Evolutionary conservation across 2,113 vertebrate genomes (phyloP).

Genomic region (Marmota monax): DNA sequence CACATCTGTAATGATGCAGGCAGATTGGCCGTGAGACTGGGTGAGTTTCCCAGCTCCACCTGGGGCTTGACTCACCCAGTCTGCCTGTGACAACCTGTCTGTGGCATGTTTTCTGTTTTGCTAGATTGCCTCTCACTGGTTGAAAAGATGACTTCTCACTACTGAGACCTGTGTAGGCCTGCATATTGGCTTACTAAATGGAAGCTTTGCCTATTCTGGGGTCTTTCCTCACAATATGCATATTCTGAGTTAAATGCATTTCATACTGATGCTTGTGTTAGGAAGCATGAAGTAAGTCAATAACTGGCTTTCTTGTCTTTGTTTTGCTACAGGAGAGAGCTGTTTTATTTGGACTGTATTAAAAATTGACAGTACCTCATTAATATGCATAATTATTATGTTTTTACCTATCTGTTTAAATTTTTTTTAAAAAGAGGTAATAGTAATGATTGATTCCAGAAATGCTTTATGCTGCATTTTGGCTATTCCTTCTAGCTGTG

Average conservation of each 20-base stretch:
- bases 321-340: not conserved
- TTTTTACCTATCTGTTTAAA: not conserved
- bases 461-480: not conserved
- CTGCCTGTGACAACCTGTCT: not conserved
- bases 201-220: not conserved
- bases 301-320: conserved; percentile 19
- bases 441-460: not conserved
- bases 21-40: not conserved
- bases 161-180: not conserved
- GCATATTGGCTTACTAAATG: not conserved
- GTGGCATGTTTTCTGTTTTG: conserved; percentile 39
- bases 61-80: conserved; percentile 26
- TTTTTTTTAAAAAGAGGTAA: not conserved
- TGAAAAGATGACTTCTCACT: not conserved
- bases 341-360: conserved; percentile 47
- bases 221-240: not conserved
- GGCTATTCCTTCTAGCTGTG: not conserved
- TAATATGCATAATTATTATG: not conserved
- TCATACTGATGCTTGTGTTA: not conserved
- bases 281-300: conserved; percentile 44
- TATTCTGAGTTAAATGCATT: not conserved
- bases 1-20: not conserved
- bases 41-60: not conserved
- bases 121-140: not conserved
- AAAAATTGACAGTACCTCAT: not conserved